These are phyloP conservation scores for Lasioglossum figueresi DNA, from an alignment of 2,888 invertebrate species.

Conservation along the genomic window DNA sequence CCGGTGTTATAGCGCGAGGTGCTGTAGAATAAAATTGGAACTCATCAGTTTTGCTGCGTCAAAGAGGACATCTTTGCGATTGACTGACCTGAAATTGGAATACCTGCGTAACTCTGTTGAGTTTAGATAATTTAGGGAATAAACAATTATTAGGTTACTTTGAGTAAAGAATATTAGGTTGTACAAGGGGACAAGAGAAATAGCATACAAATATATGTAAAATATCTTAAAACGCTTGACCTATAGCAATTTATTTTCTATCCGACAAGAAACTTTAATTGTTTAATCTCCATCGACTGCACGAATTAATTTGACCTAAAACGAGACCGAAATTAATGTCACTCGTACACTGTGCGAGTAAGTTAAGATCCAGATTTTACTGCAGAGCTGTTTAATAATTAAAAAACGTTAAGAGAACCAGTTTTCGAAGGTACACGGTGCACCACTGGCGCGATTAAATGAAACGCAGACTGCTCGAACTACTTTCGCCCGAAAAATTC, in stretches of 20 bases:
- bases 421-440: no score
- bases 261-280: not conserved
- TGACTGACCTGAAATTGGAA: not conserved
- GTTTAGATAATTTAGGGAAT: not conserved
- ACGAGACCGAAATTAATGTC: not conserved
- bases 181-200: not conserved
- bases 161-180: not conserved
- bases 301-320: not conserved
- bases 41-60: not conserved
- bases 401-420: not conserved
- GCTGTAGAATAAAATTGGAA: not conserved
- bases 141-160: not conserved
- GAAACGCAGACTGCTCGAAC: not conserved
- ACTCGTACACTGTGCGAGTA: not conserved
- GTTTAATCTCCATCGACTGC: no score
- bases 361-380: not conserved
- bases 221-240: not conserved
- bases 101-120: not conserved
- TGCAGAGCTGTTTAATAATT: not conserved
- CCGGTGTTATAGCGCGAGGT: not conserved
- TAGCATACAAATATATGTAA: not conserved
- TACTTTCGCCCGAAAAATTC: not conserved
- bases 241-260: not conserved
- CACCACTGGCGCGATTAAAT: not conserved
- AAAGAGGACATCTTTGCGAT: not conserved